Base-by-base conservation (phyloP, 2,888 invertebrate species). In the Cenopis cana region DNA sequence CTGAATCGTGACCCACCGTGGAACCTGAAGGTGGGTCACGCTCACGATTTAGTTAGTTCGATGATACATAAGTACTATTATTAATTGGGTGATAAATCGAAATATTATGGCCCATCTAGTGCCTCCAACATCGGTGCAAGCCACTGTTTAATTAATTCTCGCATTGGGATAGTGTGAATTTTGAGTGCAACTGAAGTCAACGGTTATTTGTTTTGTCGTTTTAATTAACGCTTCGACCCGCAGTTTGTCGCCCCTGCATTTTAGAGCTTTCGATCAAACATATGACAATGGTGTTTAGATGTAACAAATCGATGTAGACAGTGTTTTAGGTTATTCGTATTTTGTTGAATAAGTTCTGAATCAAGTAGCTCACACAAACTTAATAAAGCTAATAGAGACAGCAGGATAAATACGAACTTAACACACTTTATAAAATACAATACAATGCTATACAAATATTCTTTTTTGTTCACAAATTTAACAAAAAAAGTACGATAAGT, bases 121-220 rank as follows among this genome's bases (percentile, higher is more conserved):
- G 10, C 49, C 20, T 46, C 2, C n/a, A 80, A 80, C 14, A 72
- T 78, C 72, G 79, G 75, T 76, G 72, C 73, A 78, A 81, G 84
- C 77, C 86, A 84, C 87, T 87, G 86, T 93, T 93, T 93, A 93
- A 93, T 93, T 93, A 93, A 93, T 93, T 91, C 91, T 84, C 88
- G 85, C 91, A 92, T 93, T 88, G 91, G 92, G 84, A 93, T 93
- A 93, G 93, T 93, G 93, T 86, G 90, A 93, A 89, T 90, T 93
- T 91, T 93, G 93, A 93, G 88, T 93, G 93, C 87, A 88, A 90
- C 87, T 92, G 93, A 93, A 91, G 90, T 88, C 86, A 84, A 87
- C 86, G 85, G 88, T 89, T 91, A 91, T 93, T 93, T 91, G 93
- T 90, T 91, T 89, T 91, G 91, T 88, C 92, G 88, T 93, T 93